Base-by-base conservation (phyloP, 1,140 invertebrate species). In the Eubasilissa regina region DNA sequence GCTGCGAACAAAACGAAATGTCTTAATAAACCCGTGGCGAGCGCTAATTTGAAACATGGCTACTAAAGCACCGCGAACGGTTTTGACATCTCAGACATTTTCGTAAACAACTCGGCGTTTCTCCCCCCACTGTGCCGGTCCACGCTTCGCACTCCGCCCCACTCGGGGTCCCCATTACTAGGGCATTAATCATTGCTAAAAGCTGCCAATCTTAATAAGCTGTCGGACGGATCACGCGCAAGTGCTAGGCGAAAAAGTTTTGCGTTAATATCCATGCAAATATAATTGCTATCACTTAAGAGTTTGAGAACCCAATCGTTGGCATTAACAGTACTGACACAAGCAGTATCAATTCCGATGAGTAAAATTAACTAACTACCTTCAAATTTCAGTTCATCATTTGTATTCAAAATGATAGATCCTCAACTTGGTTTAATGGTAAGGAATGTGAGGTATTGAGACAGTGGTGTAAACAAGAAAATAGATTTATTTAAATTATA, bases 151-250 rank as follows among this genome's bases (percentile, higher is more conserved):
- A 35, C 25, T 6, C 25, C 25, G 6, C 25, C 21, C 55, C 55
- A 17, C 15, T 8, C 55, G 11, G 12, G 43, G 44, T 1, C 62
- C 44, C 62, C 43, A 66, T 66, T 66, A 66, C 0, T 25, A 25
- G 48, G 3, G 48, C 45, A 25, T 72, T 72, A 48, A 72, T 72
- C 68, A 72, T 53, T 19, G 47, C 51, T 72, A 72, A 72, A 53
- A 25, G n/a, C 47, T 25, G 68, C 9, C 68, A 47, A 72, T 72
- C 68, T 72, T 72, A 72, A 72, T 72, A 47, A 70, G 45, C 17
- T 47, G n/a, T 51, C 47, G 15, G 19, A 15, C 19, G 19, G 47
- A 51, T 21, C 15, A 21, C 17, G 35, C 21, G 4, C 51, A 8
- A 53, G 60, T 35, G 60, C 35, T 21, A 9, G 35, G 10, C 8